Evolutionary conservation across 2,113 vertebrate genomes (phyloP).

Genomic region (Bettongia penicillata): DNA sequence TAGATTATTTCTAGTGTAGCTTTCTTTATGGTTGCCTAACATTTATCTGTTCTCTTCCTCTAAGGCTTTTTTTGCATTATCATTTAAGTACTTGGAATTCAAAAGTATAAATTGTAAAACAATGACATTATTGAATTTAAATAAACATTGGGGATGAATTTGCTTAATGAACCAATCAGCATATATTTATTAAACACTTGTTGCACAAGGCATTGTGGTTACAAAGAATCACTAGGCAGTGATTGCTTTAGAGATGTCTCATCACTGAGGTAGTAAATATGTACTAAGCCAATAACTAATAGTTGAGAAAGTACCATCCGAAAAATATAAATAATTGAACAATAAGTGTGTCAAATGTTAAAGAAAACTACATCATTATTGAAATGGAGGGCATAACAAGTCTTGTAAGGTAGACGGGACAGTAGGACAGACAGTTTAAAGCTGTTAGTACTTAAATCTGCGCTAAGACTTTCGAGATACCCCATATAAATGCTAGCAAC

Average conservation of each 20-base stretch:
- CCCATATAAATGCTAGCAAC: too few species aligned
- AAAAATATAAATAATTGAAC: not conserved
- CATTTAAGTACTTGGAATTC: constrained; percentile 32
- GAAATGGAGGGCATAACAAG: too few species aligned
- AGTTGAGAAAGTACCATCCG: not conserved
- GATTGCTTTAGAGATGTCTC: too few species aligned
- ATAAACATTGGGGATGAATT: not conserved
- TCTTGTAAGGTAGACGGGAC: too few species aligned
- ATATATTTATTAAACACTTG: not conserved
- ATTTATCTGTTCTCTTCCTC: not conserved
- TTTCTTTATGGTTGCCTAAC: not conserved
- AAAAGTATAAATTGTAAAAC: not conserved
- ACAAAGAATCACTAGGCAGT: not conserved
- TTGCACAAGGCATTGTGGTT: not conserved
- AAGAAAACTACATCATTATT: too few species aligned
- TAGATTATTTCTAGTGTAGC: not conserved
- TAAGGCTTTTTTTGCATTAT: constrained; percentile 29
- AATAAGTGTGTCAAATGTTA: not conserved
- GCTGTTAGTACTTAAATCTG: too few species aligned
- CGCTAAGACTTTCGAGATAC: too few species aligned
- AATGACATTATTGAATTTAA: not conserved
- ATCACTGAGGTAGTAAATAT: too few species aligned
- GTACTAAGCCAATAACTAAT: not conserved
- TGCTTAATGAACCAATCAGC: not conserved
- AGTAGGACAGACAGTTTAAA: too few species aligned